Evolutionary conservation across 2,888 invertebrate species (phyloP).

Genomic region (Rhodophaea formosa): DNA sequence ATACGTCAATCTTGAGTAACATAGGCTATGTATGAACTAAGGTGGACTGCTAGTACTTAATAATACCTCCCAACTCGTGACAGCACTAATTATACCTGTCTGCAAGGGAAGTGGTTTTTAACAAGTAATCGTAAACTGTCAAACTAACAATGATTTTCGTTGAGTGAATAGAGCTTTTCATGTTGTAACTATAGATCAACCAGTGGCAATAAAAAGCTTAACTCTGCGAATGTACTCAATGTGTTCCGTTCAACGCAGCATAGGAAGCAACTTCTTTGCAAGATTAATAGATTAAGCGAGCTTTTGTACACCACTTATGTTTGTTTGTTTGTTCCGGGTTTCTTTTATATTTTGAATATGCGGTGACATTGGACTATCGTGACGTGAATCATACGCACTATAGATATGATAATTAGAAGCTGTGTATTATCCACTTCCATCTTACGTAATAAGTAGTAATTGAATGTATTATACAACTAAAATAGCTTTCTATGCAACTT

Average conservation of each 20-base stretch:
- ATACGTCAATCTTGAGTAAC: too few relatives aligned
- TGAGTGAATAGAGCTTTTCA: too few relatives aligned
- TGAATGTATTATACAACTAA: constrained; percentile 9
- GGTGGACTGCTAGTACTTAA: too few relatives aligned
- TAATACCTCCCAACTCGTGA: too few relatives aligned
- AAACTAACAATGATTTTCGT: too few relatives aligned
- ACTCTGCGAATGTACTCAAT: too few relatives aligned
- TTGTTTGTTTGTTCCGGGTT: constrained; percentile 5
- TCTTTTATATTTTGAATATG: background rate
- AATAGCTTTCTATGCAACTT: constrained; percentile 5
- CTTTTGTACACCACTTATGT: constrained; percentile 3
- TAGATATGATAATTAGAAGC: constrained; percentile 1
- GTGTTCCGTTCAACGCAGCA: background rate
- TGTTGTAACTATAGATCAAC: too few relatives aligned
- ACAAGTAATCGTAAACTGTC: too few relatives aligned
- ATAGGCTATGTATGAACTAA: too few relatives aligned
- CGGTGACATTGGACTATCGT: constrained; percentile 4
- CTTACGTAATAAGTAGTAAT: constrained; percentile 9
- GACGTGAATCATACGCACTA: background rate
- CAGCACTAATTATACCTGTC: too few relatives aligned
- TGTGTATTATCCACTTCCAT: constrained; percentile 5
- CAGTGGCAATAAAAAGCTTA: too few relatives aligned
- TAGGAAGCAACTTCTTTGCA: constrained; percentile 1
- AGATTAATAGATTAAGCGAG: background rate
- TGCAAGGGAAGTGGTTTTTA: too few relatives aligned